Percentiles rank a stretch among this genome's conserved stretches.
These are phyloP conservation scores for Marisa cornuarietis DNA, from an alignment of 1,140 invertebrate genomes.

Conservation along the genomic window DNA sequence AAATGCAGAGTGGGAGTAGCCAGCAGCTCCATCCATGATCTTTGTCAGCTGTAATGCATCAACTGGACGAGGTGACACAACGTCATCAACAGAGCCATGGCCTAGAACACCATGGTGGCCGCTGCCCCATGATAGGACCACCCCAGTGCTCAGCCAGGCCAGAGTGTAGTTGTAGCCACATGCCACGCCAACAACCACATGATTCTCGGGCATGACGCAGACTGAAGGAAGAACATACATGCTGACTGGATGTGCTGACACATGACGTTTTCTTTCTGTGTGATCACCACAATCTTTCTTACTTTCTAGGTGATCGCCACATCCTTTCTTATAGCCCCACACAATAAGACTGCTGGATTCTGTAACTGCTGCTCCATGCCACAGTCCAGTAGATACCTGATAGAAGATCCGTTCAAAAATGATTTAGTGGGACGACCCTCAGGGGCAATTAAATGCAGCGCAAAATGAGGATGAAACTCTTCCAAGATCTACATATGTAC, in stretches of 20 bases:
- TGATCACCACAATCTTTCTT: conserved; percentile 32
- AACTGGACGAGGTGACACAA: conserved; percentile 22
- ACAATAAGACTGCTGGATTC: conserved; percentile 23
- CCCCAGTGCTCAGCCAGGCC: conserved; percentile 36
- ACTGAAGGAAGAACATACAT: background rate
- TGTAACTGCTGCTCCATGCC: conserved; percentile 42
- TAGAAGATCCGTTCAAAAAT: background rate
- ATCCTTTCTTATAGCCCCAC: conserved; percentile 40
- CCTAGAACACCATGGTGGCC: conserved; percentile 45
- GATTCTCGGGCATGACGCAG: background rate
- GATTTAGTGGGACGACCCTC: background rate
- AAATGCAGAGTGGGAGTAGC: conserved; percentile 66
- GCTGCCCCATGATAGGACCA: conserved; percentile 40
- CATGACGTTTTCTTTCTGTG: background rate
- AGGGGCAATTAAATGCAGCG: background rate
- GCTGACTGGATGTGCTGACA: background rate
- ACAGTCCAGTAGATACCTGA: conserved; percentile 45
- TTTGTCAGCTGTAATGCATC: conserved; percentile 17
- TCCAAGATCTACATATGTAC: background rate
- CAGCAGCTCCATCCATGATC: conserved; percentile 33
- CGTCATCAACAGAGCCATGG: conserved; percentile 32
- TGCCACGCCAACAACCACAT: conserved; percentile 26
- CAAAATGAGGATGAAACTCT: background rate
- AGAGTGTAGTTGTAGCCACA: conserved; percentile 46
- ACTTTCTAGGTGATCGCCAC: conserved; percentile 18